Evolutionary conservation across 1,140 invertebrate genomes (phyloP).

Genomic region (Macrosteles quadrilineatus): DNA sequence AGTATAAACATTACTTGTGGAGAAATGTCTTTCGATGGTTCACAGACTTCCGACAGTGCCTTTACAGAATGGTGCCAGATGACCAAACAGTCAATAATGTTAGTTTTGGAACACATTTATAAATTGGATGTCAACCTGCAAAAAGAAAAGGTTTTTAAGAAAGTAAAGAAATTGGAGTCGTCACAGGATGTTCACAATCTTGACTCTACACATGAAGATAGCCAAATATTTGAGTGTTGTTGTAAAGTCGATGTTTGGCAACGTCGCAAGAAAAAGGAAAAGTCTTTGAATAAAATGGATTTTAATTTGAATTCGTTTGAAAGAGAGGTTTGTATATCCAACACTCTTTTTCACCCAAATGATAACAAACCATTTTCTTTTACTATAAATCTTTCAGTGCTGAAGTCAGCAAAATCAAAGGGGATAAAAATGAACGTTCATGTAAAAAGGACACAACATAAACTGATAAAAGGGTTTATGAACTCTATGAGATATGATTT

Average conservation of each 20-base stretch:
- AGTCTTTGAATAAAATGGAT: not conserved
- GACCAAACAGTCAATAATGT: not conserved
- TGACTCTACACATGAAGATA: not conserved
- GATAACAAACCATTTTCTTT: not conserved
- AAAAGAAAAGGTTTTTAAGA: not conserved
- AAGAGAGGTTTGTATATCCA: conserved; percentile 3
- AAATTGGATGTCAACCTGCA: not conserved
- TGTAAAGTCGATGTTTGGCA: not conserved
- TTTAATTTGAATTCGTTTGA: not conserved
- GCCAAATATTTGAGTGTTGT: not conserved
- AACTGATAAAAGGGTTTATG: no score
- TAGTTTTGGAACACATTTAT: not conserved
- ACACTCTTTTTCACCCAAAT: not conserved
- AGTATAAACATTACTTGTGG: not conserved
- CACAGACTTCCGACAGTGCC: not conserved
- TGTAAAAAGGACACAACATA: no score
- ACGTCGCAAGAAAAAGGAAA: not conserved
- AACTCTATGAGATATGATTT: no score
- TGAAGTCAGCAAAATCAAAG: not conserved
- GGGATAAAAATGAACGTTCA: no score
- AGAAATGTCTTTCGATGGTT: not conserved
- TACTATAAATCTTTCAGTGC: not conserved
- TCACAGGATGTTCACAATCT: not conserved
- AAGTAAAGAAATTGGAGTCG: not conserved
- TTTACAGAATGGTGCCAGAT: not conserved